phyloP scores from a whole-genome alignment of 1,140 invertebrate genomes.

The Fopius arisanus region DNA sequence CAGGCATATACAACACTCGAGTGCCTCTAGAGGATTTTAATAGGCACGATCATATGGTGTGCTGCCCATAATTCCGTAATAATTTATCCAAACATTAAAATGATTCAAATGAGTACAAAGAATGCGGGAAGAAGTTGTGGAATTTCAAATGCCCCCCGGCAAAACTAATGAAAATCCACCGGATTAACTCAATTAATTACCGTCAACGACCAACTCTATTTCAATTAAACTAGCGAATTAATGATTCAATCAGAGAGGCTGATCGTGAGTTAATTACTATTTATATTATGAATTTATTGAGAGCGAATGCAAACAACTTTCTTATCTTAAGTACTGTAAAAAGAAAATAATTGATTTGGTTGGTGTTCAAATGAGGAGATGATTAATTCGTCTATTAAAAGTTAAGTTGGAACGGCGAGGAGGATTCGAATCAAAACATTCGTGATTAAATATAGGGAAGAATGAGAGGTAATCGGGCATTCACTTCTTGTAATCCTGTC shows the following conservation, averaged over 20 bases:
- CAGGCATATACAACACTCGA: not conserved
- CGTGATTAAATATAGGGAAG: not conserved
- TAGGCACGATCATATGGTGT: not conserved
- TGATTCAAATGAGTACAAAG: not conserved
- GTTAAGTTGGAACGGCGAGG: not conserved
- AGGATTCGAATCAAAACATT: not conserved
- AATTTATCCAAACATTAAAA: constrained; percentile 1
- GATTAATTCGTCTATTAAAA: not conserved
- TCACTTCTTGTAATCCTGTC: not conserved
- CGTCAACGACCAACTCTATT: not conserved
- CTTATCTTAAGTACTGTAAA: not conserved
- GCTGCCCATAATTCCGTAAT: not conserved
- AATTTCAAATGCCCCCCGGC: not conserved
- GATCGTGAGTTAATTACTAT: not conserved
- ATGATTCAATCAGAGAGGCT: not conserved
- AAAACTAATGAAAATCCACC: not conserved
- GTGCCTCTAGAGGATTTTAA: not conserved
- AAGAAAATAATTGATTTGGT: not conserved
- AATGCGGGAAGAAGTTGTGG: not conserved
- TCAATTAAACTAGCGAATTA: not conserved
- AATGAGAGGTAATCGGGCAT: not conserved
- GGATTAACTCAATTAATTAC: not conserved
- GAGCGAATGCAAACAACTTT: not conserved
- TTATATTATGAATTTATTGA: constrained; percentile 7
- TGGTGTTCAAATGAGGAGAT: not conserved